Conservation (phyloP, 2,797 vertebrate genomes). For the Lycodopsis pacificus region DNA sequence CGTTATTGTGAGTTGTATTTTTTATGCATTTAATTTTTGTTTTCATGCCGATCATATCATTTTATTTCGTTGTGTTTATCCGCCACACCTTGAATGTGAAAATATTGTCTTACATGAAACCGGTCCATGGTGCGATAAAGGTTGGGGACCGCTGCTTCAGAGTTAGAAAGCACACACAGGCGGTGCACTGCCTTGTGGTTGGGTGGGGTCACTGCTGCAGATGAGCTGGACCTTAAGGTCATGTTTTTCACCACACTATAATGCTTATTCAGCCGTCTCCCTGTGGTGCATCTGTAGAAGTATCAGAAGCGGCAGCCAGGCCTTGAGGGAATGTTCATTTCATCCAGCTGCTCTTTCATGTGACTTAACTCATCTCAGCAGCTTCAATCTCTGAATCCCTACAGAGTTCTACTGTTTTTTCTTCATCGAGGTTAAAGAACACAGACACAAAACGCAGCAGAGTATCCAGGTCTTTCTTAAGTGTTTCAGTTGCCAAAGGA, state of each 20-base stretch:
- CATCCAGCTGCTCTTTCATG: constrained; percentile 76
- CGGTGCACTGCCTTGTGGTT: constrained; percentile 29
- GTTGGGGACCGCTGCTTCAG: not conserved
- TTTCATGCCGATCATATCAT: no score
- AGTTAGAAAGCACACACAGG: constrained; percentile 13
- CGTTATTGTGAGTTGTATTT: no score
- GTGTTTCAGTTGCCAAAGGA: constrained; percentile 28
- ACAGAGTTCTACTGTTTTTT: constrained; percentile 50
- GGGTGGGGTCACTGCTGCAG: constrained; percentile 55
- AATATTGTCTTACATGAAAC: no score
- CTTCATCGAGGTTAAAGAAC: constrained; percentile 68
- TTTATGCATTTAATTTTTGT: no score
- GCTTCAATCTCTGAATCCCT: constrained; percentile 48
- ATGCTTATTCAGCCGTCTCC: constrained; percentile 72
- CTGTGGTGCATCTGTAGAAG: constrained; percentile 58
- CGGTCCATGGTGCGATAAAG: no score
- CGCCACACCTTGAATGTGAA: no score
- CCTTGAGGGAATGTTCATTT: constrained; percentile 64
- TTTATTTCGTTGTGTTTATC: no score
- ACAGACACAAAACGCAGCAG: constrained; percentile 36
- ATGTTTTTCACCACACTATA: constrained; percentile 56
- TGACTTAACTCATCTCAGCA: constrained; percentile 62
- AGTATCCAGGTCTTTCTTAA: constrained; percentile 45
- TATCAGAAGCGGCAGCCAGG: constrained; percentile 57
- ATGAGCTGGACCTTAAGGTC: constrained; percentile 61